Evolutionary conservation across 2,113 vertebrate genomes (phyloP), one percentile per base, ranked within the genome.

Genomic region (Sapajus apella): DNA sequence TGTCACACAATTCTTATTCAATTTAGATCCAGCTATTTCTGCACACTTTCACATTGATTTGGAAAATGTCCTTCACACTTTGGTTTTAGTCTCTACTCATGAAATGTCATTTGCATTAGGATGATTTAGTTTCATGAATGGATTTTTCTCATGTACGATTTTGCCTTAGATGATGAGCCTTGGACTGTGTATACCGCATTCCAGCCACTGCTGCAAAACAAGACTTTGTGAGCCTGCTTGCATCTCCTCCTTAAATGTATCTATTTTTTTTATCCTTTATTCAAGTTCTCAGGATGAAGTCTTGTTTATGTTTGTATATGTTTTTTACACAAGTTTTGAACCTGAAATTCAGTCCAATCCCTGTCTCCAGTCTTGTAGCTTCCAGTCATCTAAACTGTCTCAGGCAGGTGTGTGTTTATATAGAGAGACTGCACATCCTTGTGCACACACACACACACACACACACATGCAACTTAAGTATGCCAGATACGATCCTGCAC

Each of bases 51-150:
- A 61, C 11, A 8, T 2, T 93, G 87, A 81, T 58, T 95, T 72
- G 80, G 70, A 96, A 89, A 87, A 79, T 90, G 43, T 86, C 75
- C 80, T 94, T 95, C 83, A 80, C 64, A 56, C 61, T 94, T 92
- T 47, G 73, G 52, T 93, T 95, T 93, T 86, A 56, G 7, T 92
- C 75, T 93, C 70, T 70, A 35, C 27, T 97, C 58, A 87, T 37
- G 30, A 92, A 88, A 72, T 85, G 16, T 40, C 56, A 66, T 77
- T 61, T 58, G 55, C 40, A 27, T 83, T 61, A 73, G 56, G 58
- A 66, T 84, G n/a, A 87, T 83, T 87, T 79, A 13, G 10, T 90
- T 95, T 90, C 56, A 64, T 82, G 58, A 93, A 83, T 83, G 79
- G 55, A 85, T 75, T 84, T 94, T 90, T 94, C 81, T 68, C 55